A percentile compares a stretch with the other conserved stretches of the same genome.
These are phyloP conservation scores for Trissolcus basalis DNA, from an alignment of 1,140 invertebrate species.

Conservation along the genomic window DNA sequence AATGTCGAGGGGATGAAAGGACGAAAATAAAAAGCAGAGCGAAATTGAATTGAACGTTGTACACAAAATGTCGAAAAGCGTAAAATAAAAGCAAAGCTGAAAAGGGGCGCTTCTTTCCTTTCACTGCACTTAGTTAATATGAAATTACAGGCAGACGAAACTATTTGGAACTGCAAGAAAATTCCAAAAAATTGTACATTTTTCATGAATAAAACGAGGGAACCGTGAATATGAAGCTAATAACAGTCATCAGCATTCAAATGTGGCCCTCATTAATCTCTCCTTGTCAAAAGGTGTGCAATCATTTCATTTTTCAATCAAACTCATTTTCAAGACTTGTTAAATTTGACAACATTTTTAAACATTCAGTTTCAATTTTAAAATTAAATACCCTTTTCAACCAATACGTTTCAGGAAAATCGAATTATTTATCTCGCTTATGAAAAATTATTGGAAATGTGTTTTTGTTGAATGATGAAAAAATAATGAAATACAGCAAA, in stretches of 20 bases:
- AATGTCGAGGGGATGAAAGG: constrained; percentile 10
- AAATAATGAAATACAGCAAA: too few species aligned
- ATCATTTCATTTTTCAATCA: not conserved
- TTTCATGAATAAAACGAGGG: constrained; percentile 17
- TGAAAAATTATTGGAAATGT: too few species aligned
- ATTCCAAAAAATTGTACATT: not conserved
- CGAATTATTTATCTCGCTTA: too few species aligned
- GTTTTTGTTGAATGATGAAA: too few species aligned
- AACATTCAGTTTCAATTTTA: too few species aligned
- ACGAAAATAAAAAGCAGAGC: constrained; percentile 14
- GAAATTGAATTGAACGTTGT: constrained; percentile 21
- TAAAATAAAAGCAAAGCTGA: constrained; percentile 20
- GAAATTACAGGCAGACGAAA: constrained; percentile 20
- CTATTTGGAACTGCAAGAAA: constrained; percentile 8
- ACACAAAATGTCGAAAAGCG: constrained; percentile 11
- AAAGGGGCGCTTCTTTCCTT: constrained; percentile 7
- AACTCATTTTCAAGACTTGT: too few species aligned
- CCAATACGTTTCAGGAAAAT: too few species aligned
- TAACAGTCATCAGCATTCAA: constrained; percentile 18
- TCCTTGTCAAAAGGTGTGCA: not conserved
- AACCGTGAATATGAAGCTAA: constrained; percentile 9
- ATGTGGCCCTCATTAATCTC: constrained; percentile 8
- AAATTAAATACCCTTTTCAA: too few species aligned
- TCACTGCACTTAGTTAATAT: constrained; percentile 22
- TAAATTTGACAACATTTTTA: too few species aligned